phyloP scores from a whole-genome alignment of 1,140 invertebrate species.

The Leptopilina boulardi region DNA sequence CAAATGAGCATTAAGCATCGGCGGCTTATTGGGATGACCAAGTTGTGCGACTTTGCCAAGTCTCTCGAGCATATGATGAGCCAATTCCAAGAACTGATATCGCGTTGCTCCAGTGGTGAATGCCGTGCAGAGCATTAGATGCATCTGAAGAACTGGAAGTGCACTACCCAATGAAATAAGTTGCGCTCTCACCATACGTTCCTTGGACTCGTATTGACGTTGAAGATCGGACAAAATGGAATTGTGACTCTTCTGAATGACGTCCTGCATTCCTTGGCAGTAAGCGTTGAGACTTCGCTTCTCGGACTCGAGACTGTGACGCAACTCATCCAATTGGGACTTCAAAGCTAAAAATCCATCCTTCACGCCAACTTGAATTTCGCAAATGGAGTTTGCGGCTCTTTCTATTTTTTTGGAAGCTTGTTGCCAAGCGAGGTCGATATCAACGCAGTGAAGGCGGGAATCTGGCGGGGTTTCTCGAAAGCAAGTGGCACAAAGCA shows the following conservation, averaged over 20 bases:
- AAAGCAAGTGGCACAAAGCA: slow-evolving; percentile 85
- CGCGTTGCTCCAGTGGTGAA: slow-evolving; percentile 83
- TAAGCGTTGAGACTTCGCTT: slow-evolving; percentile 81
- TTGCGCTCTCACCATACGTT: slow-evolving; percentile 80
- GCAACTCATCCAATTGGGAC: slow-evolving; percentile 80
- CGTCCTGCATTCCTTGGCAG: slow-evolving; percentile 82
- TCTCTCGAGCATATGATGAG: slow-evolving; percentile 81
- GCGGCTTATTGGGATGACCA: slow-evolving; percentile 80
- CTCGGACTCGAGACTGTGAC: slow-evolving; percentile 81
- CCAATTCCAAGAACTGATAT: slow-evolving; percentile 84
- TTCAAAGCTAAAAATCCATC: slow-evolving; percentile 82
- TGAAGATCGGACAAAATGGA: slow-evolving; percentile 81
- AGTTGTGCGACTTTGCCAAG: slow-evolving; percentile 80
- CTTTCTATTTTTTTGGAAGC: slow-evolving; percentile 82
- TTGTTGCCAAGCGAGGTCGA: slow-evolving; percentile 84
- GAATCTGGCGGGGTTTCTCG: slow-evolving; percentile 81
- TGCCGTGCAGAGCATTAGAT: slow-evolving; percentile 81
- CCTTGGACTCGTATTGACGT: slow-evolving; percentile 82
- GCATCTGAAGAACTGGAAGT: slow-evolving; percentile 81
- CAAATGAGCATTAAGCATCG: slow-evolving; percentile 67
- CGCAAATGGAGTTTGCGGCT: slow-evolving; percentile 76
- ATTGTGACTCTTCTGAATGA: slow-evolving; percentile 81
- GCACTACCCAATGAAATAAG: slow-evolving; percentile 78
- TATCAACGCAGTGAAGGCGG: slow-evolving; percentile 82
- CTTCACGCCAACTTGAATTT: slow-evolving; percentile 80